Conservation (phyloP, 2,113 vertebrate genomes). For the Erythrolamprus reginae region DNA sequence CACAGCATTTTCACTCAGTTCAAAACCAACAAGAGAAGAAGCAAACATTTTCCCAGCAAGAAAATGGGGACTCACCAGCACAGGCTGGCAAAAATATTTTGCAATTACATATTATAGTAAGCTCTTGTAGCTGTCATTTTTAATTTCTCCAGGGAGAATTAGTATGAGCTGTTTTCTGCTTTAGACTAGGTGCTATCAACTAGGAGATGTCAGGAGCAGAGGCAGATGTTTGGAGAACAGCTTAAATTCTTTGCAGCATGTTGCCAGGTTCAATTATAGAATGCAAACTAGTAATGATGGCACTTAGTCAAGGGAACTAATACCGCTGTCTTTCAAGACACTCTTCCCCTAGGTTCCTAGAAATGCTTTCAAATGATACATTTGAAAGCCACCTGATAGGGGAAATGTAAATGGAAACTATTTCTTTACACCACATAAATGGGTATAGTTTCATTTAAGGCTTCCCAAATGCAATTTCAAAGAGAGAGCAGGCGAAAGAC, state of each 20-base stretch:
- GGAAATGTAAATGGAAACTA: neutral
- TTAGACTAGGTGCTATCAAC: conserved; percentile 33
- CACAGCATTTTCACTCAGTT: conserved; percentile 3
- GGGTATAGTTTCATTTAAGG: conserved; percentile 1
- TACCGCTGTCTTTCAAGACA: conserved; percentile 43
- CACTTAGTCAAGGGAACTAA: conserved; percentile 24
- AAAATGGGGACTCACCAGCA: neutral
- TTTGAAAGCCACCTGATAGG: neutral
- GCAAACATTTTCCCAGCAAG: neutral
- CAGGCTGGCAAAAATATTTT: neutral
- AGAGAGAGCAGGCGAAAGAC: neutral
- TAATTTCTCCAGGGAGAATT: conserved; percentile 8
- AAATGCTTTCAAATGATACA: conserved; percentile 45
- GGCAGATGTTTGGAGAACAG: conserved; percentile 29
- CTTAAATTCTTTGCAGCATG: conserved; percentile 38
- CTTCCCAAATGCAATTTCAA: neutral
- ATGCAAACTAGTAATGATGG: conserved; percentile 34
- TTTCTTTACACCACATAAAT: neutral
- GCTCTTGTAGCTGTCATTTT: neutral
- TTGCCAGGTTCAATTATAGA: conserved; percentile 13
- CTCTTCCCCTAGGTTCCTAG: conserved; percentile 52
- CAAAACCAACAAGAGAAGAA: neutral
- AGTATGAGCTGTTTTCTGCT: conserved; percentile 23
- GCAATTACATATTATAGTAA: neutral
- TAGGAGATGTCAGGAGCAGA: conserved; percentile 32